Evolutionary conservation across 2,113 vertebrate species (phyloP).

Genomic region (Himantopus leucocephalus): DNA sequence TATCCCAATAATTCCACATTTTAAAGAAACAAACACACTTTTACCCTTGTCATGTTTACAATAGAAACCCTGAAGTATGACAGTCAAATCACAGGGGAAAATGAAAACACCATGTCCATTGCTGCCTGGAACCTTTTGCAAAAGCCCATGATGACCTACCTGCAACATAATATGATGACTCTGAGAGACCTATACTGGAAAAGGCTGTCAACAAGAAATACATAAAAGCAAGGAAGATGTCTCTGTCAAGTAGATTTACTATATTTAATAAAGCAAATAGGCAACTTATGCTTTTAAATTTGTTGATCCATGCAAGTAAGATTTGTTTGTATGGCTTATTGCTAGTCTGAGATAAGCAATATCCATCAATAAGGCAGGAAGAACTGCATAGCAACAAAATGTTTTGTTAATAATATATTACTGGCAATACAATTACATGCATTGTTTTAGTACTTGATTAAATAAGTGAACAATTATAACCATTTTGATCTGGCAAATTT

Average conservation of each 20-base stretch:
- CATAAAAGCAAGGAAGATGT: neutral
- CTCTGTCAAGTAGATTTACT: neutral
- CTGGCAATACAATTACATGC: constrained; percentile 54
- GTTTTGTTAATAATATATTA: constrained; percentile 54
- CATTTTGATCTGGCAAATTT: constrained; percentile 51
- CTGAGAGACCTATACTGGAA: neutral
- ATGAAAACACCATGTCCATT: neutral
- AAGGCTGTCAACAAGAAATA: neutral
- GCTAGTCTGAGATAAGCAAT: constrained; percentile 8
- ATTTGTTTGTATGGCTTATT: neutral
- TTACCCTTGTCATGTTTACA: neutral
- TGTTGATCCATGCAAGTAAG: neutral
- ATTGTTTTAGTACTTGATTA: constrained; percentile 66
- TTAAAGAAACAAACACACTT: neutral
- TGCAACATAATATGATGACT: neutral
- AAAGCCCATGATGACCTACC: neutral
- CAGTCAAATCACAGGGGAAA: neutral
- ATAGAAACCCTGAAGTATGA: neutral
- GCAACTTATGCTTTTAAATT: neutral
- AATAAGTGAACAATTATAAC: constrained; percentile 59
- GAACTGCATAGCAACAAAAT: constrained; percentile 44
- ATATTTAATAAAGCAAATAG: neutral
- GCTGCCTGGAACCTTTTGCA: neutral
- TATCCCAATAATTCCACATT: neutral
- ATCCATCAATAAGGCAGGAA: constrained; percentile 6